These are phyloP conservation scores for Sipha maydis DNA, from an alignment of 2,888 invertebrate genomes.

Conservation along the genomic window DNA sequence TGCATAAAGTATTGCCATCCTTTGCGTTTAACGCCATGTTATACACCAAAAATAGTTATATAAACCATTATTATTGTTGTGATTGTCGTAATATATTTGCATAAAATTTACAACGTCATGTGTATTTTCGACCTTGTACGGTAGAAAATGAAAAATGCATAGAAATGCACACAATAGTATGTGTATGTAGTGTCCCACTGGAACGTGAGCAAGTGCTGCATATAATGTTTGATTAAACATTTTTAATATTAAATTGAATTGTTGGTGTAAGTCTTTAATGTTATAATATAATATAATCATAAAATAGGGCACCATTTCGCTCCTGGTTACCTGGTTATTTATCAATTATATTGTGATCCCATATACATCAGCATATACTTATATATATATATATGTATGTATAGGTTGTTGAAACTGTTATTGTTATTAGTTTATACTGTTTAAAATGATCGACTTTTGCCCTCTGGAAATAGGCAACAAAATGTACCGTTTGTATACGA, in stretches of 20 bases:
- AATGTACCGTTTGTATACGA: neutral
- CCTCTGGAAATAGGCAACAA: neutral
- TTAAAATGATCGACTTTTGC: slow-evolving; percentile 28
- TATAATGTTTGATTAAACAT: too few species aligned
- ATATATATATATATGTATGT: neutral
- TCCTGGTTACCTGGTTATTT: neutral
- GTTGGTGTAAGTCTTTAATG: neutral
- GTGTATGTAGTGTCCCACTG: neutral
- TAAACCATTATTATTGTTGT: neutral
- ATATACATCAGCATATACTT: too few species aligned
- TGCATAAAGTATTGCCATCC: neutral
- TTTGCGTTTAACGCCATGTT: too few species aligned
- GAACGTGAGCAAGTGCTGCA: too few species aligned
- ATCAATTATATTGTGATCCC: neutral
- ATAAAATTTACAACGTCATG: neutral
- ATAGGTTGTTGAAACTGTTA: neutral
- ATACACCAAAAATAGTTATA: neutral
- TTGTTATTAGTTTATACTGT: neutral
- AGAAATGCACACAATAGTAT: neutral
- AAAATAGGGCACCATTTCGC: neutral
- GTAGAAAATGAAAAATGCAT: neutral
- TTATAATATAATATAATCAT: neutral
- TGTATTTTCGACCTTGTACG: neutral
- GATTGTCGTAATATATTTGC: neutral
- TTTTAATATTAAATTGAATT: too few species aligned